Conservation (phyloP, 2,888 invertebrate species). For the Gryllus longicercus region DNA sequence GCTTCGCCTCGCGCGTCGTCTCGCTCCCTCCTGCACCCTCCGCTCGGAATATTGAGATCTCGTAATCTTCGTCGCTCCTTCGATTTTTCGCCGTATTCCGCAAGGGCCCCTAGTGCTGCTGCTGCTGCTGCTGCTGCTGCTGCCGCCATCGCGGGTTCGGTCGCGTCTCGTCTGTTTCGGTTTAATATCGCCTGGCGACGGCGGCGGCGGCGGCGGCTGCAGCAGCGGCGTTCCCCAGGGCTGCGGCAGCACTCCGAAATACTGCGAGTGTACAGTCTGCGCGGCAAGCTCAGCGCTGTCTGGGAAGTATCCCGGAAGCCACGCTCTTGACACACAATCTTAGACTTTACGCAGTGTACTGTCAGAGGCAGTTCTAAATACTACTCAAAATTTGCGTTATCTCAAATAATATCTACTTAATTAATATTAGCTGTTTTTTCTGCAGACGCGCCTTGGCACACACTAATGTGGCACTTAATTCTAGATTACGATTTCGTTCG, state of each 20-base stretch:
- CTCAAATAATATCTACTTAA: too few species aligned
- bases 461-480: too few species aligned
- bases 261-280: not conserved
- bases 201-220: not conserved
- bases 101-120: not conserved
- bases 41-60: constrained; percentile 6
- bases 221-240: not conserved
- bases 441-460: too few species aligned
- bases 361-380: too few species aligned
- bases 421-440: too few species aligned
- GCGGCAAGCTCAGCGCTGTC: not conserved
- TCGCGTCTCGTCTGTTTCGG: constrained; percentile 9
- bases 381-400: too few species aligned
- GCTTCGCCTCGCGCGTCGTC: too few species aligned
- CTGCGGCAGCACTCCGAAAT: not conserved
- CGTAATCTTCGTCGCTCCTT: constrained; percentile 6
- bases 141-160: not conserved
- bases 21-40: not conserved
- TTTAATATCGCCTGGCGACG: not conserved
- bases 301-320: not conserved
- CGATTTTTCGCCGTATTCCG: not conserved
- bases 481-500: too few species aligned
- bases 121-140: too few species aligned
- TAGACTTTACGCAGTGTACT: too few species aligned
- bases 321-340: too few species aligned